Conservation (phyloP, 1,140 invertebrate genomes). For the Cotesia glomerata region DNA sequence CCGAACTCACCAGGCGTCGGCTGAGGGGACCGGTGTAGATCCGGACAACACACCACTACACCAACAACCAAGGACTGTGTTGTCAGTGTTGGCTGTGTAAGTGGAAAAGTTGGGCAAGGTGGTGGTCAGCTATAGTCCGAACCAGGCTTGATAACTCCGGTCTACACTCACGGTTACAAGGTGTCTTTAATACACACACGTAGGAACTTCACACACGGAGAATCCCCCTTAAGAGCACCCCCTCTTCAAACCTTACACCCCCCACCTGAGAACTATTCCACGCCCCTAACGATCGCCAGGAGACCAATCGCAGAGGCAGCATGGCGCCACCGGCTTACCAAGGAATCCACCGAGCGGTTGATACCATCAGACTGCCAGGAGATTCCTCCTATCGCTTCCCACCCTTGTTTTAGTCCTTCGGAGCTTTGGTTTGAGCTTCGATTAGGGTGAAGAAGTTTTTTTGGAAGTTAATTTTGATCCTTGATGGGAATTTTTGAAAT, state of each 20-base stretch:
- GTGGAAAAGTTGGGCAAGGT: too few species aligned
- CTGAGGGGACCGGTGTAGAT: constrained; percentile 47
- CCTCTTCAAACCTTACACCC: not conserved
- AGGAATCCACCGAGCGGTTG: constrained; percentile 38
- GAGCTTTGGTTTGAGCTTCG: constrained; percentile 24
- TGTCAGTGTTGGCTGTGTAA: not conserved
- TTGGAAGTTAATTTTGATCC: not conserved
- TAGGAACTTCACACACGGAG: not conserved
- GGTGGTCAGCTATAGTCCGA: not conserved
- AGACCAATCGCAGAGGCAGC: constrained; percentile 52
- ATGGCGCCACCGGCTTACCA: constrained; percentile 53
- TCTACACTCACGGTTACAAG: too few species aligned
- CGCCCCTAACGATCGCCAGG: constrained; percentile 37
- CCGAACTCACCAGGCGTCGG: constrained; percentile 40
- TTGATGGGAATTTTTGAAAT: too few species aligned
- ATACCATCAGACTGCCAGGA: constrained; percentile 49
- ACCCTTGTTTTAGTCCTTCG: not conserved
- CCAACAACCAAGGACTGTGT: constrained; percentile 11
- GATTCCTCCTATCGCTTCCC: constrained; percentile 17
- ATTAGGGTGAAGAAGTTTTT: not conserved
- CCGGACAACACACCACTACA: constrained; percentile 30
- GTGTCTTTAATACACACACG: too few species aligned
- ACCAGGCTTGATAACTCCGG: too few species aligned
- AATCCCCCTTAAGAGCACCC: not conserved
- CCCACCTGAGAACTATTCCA: constrained; percentile 18